Base-by-base conservation (phyloP, 2,888 invertebrate genomes). In the Ditula angustiorana region DNA sequence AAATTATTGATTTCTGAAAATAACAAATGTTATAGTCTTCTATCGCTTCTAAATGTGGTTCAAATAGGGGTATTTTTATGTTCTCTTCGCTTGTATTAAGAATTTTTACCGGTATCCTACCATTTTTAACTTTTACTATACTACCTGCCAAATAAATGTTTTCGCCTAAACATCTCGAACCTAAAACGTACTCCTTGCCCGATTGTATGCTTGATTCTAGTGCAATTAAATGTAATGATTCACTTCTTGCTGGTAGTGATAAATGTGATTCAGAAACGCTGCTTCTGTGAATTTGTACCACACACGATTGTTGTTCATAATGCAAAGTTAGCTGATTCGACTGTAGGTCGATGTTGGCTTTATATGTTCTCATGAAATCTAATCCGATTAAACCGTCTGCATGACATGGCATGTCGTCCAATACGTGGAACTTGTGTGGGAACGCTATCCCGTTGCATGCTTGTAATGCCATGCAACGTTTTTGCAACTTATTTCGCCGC, bases 151-250 rank as follows among this genome's bases (percentile, higher is more conserved):
- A 47, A 47, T 24, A 47, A 24, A 47, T 24, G 24, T 47, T 47
- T 47, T 47, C 46, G 2, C 23, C 46, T 47, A 47, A 47, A 8
- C 24, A 24, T 24, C 2, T 24, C n/a, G 46, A 47, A 23, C 11
- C 5, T 47, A 47, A 7, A 10, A 47, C n/a, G 24, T 47, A 47
- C 8, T 47, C 46, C n/a, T 47, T 8, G 23, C 33, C 33, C 11
- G 19, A 47, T n/a, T n/a, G n/a, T n/a, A n/a, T n/a, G n/a, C n/a
- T n/a, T 8, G 46, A 47, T 24, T 47, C 24, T 24, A 47, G 4
- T 47, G 8, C 24, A 11, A 47, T 47, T 47, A 47, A 47, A 47
- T 47, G 46, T 47, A 47, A 47, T 11, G 46, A 47, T 24, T 47
- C 46, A 11, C 46, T 47, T 47, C 46, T 47, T 1, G 46, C 46